These are phyloP conservation scores for Trachurus trachurus DNA, from an alignment of 2,797 vertebrate species.

Conservation along the genomic window DNA sequence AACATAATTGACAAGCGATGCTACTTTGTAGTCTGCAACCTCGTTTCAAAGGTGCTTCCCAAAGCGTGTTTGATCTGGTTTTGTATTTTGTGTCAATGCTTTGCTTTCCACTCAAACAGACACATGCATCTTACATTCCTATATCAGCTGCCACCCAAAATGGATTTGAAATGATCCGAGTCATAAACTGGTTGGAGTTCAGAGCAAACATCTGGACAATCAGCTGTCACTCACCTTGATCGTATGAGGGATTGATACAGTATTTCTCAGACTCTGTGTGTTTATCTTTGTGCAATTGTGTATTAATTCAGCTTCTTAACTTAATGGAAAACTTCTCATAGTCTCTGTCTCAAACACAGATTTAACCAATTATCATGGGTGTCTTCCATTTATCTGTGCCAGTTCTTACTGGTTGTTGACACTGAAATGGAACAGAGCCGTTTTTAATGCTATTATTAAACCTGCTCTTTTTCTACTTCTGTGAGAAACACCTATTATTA, in stretches of 20 bases:
- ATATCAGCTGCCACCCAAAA: slow-evolving; percentile 3
- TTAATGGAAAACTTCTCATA: not conserved
- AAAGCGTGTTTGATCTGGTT: slow-evolving; percentile 5
- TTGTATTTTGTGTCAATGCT: not conserved
- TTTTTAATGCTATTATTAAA: not conserved
- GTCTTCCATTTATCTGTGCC: slow-evolving; percentile 16
- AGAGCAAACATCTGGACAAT: slow-evolving; percentile 24
- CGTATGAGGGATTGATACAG: not conserved
- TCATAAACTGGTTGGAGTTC: slow-evolving; percentile 2
- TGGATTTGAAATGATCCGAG: not conserved
- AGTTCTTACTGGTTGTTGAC: not conserved
- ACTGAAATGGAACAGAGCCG: slow-evolving; percentile 8
- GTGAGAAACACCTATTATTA: not conserved
- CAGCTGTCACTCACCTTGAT: slow-evolving; percentile 21
- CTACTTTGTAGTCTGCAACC: not conserved
- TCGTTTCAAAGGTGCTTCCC: not conserved
- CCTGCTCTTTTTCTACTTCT: not conserved
- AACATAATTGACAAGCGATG: not conserved
- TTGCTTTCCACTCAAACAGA: not conserved
- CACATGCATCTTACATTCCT: not conserved
- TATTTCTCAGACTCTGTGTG: slow-evolving; percentile 1
- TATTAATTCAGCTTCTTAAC: not conserved
- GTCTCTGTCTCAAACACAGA: no score
- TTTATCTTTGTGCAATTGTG: not conserved
- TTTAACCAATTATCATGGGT: not conserved